A percentile compares a stretch with the other conserved stretches of the same genome.
Evolutionary conservation across 1,140 invertebrate genomes (phyloP).

Genomic region (Philotrypesis tridentata): DNA sequence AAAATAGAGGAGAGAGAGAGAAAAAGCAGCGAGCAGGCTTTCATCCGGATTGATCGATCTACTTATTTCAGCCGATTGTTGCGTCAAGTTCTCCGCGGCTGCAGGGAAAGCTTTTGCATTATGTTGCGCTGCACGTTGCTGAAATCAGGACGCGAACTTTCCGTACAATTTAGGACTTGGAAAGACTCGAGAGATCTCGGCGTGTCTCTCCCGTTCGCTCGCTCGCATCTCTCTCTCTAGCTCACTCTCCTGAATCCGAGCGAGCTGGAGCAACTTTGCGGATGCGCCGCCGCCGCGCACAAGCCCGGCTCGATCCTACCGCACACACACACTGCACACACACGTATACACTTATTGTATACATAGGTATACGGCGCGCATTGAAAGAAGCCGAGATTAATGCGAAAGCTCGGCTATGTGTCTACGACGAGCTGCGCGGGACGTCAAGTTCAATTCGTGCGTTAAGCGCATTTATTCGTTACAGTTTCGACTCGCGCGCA

Average conservation of each 20-base stretch:
- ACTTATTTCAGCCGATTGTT: conserved; percentile 35
- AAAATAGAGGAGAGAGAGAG: not conserved
- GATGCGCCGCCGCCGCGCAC: not conserved
- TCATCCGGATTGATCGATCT: conserved; percentile 27
- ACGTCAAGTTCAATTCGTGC: not conserved
- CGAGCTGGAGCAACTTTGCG: not conserved
- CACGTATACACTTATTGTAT: too few species aligned
- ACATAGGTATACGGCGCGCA: too few species aligned
- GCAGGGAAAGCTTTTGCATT: conserved; percentile 18
- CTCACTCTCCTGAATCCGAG: not conserved
- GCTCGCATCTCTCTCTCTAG: too few species aligned
- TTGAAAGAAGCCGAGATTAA: not conserved
- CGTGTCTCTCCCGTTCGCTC: not conserved
- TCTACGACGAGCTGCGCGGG: too few species aligned
- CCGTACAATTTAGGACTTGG: conserved; percentile 44
- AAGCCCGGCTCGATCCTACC: too few species aligned
- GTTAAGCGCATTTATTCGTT: not conserved
- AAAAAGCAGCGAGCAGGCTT: not conserved
- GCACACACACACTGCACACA: too few species aligned
- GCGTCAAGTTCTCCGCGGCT: conserved; percentile 13
- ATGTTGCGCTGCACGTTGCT: conserved; percentile 34
- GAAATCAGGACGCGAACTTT: conserved; percentile 43
- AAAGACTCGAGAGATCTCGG: conserved; percentile 29
- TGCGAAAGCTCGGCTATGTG: not conserved
- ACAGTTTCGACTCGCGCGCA: too few species aligned